Evolutionary conservation across 2,797 vertebrate genomes (phyloP).

Genomic region (Miichthys miiuy): DNA sequence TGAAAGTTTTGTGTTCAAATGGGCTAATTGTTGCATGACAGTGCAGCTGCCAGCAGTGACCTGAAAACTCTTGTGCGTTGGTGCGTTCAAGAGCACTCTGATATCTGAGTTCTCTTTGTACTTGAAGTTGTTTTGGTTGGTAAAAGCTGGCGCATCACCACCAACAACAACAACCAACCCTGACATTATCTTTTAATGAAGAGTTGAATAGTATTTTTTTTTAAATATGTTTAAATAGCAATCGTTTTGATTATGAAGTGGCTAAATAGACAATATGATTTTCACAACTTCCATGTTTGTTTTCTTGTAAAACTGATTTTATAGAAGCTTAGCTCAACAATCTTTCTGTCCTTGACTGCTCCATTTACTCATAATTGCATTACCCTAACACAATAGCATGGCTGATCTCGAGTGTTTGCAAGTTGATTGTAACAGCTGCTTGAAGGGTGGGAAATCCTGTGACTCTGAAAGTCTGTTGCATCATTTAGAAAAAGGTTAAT

Average conservation of each 20-base stretch:
- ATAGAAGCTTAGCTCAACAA: neutral
- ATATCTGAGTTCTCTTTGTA: neutral
- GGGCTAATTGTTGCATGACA: neutral
- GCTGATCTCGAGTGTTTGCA: neutral
- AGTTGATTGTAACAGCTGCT: neutral
- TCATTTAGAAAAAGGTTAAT: neutral
- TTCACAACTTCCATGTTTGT: neutral
- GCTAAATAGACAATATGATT: neutral
- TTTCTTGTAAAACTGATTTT: neutral
- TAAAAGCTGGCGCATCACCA: neutral
- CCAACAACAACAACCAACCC: neutral
- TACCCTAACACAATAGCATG: neutral
- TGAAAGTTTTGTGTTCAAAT: neutral
- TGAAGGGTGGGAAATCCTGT: neutral
- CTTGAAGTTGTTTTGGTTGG: neutral
- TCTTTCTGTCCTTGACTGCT: neutral
- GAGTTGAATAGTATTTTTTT: neutral
- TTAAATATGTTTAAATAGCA: neutral
- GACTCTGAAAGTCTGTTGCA: neutral
- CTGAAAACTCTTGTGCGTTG: neutral
- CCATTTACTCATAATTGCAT: neutral
- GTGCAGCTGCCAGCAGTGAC: neutral
- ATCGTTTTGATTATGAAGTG: neutral
- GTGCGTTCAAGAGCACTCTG: conserved; percentile 17
- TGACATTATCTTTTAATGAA: neutral